Evolutionary conservation across 2,113 vertebrate genomes (phyloP), one percentile per base, ranked within the genome.

Genomic region (Sminthopsis crassicaudata): DNA sequence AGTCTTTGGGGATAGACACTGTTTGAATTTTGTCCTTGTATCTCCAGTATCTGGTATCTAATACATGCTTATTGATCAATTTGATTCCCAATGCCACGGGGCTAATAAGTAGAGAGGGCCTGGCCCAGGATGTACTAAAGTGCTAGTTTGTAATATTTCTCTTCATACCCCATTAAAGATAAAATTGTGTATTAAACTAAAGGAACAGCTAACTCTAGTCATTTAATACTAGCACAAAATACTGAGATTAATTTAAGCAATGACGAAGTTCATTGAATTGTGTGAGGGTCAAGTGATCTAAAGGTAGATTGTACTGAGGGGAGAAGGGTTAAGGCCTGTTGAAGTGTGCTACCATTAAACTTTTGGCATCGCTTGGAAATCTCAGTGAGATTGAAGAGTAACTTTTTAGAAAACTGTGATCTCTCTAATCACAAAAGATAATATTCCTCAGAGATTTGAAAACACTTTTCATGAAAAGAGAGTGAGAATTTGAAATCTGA

Each of bases 351-450:
- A 11, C 0, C 5, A 93, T 36, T 48, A 46, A 48, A 51, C n/a
- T 94, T 92, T 94, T 19, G 48, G 36, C 30, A 12, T 46, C 51
- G 52, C 91, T 60, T 30, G 55, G n/a, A 19, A 89, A 76, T 48
- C 23, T 95, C 46, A 60, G 53, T 11, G 11, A 57, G 36, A 52
- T 46, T 51, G 52, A 6, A 89, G 95, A 94, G 94, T 90, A 96
- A 97, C 46, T 96, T 94, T 93, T 84, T 94, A 60, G n/a, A 92
- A 95, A 97, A 55, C 53, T 93, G 50, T 94, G 91, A 95, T 92
- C 57, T 91, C 26, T 52, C 91, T 89, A 96, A 53, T 96, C 48
- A 46, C 92, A 89, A 95, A 96, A 90, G 93, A 95, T 97, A 90
- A 24, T 67, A 84, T 91, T 94, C 91, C 91, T n/a, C 55, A 23